These are phyloP conservation scores for Sesia apiformis DNA, from an alignment of 2,888 invertebrate genomes.

Conservation along the genomic window DNA sequence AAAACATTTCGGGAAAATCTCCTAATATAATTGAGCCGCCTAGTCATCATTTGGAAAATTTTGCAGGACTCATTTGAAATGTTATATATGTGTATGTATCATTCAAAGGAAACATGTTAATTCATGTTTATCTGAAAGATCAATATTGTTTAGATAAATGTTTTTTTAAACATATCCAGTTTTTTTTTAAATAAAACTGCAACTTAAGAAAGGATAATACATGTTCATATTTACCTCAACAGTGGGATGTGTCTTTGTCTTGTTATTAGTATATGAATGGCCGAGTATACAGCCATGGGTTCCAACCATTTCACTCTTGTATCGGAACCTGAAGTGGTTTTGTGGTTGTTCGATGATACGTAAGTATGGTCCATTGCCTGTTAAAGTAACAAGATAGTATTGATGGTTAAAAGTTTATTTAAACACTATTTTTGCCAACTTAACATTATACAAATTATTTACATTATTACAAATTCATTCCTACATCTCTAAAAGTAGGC, in stretches of 20 bases:
- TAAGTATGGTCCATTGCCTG: slow-evolving; percentile 53
- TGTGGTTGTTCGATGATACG: slow-evolving; percentile 83
- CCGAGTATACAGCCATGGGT: slow-evolving; percentile 87
- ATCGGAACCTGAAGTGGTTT: slow-evolving; percentile 87
- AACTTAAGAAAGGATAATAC: neutral
- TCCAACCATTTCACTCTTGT: slow-evolving; percentile 90
- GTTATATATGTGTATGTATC: no score
- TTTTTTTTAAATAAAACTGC: neutral
- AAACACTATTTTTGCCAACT: no score
- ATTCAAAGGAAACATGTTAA: no score
- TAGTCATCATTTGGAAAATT: no score
- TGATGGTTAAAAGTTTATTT: no score
- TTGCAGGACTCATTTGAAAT: no score
- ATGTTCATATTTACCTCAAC: slow-evolving; percentile 74
- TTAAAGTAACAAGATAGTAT: no score
- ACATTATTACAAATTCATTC: no score
- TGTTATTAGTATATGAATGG: slow-evolving; percentile 66
- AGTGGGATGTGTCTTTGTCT: slow-evolving; percentile 81
- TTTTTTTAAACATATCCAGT: neutral
- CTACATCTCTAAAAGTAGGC: no score
- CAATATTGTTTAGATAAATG: neutral
- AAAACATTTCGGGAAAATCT: no score
- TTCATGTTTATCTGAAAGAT: neutral
- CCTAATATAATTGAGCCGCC: no score
- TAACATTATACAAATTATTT: no score